phyloP scores from a whole-genome alignment of 1,140 invertebrate genomes.

The Orius laevigatus region DNA sequence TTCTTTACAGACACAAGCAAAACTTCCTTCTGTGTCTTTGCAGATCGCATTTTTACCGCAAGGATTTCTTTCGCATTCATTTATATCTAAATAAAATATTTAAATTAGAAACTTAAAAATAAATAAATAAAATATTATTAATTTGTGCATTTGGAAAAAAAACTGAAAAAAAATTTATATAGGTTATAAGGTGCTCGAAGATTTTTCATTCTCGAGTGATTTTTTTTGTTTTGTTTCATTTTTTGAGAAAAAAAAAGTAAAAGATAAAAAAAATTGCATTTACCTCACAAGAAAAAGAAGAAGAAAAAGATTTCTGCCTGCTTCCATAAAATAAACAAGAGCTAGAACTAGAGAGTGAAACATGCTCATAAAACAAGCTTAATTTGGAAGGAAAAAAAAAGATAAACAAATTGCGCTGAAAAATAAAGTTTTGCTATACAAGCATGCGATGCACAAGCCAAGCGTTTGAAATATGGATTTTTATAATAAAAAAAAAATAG shows the following conservation, averaged over 20 bases:
- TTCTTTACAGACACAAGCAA: conserved; percentile 60
- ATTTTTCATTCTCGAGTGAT: too few species aligned
- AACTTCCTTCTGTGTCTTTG: conserved; percentile 73
- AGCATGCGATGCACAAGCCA: conserved; percentile 9
- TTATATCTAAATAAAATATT: conserved; percentile 46
- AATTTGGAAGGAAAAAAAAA: conserved; percentile 3
- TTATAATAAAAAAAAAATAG: neutral
- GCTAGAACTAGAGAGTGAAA: too few species aligned
- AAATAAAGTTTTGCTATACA: conserved; percentile 10
- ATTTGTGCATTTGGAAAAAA: neutral
- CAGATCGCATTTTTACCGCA: conserved; percentile 74
- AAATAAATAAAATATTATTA: neutral
- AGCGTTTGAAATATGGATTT: conserved; percentile 11
- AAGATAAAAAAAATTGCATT: conserved; percentile 9
- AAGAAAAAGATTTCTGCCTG: neutral
- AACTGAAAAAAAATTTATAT: neutral
- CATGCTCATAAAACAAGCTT: neutral
- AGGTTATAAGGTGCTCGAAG: neutral
- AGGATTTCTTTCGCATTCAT: conserved; percentile 71
- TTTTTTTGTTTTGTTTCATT: neutral
- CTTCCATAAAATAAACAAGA: too few species aligned
- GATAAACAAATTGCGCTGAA: conserved; percentile 8
- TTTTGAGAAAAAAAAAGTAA: conserved; percentile 2
- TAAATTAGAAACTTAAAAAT: neutral
- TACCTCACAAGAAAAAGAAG: conserved; percentile 5